phyloP scores from a whole-genome alignment of 2,113 vertebrate genomes.

The Nycticebus coucang region DNA sequence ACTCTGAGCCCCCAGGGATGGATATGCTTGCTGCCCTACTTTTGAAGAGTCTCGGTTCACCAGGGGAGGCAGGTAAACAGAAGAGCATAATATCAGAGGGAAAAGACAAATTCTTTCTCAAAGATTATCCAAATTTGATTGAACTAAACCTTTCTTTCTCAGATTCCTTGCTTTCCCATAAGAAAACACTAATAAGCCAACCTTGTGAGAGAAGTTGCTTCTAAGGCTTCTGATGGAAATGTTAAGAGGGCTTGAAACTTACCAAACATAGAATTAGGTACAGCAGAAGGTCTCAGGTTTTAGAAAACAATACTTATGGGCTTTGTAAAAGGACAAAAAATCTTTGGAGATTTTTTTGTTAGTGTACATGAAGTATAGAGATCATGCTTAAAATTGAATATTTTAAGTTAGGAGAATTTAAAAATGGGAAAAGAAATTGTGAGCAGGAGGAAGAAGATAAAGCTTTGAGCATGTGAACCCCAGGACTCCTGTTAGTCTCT shows the following conservation, averaged over 20 bases:
- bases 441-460: neutral
- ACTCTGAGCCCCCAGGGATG: neutral
- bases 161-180: neutral
- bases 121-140: neutral
- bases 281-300: neutral
- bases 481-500: neutral
- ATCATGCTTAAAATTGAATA: conserved; percentile 40
- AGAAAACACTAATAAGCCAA: conserved; percentile 21
- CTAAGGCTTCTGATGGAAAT: neutral
- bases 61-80: neutral
- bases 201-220: neutral
- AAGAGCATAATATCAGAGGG: neutral
- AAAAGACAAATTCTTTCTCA: neutral
- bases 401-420: neutral
- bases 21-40: neutral
- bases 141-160: neutral
- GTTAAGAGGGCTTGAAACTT: neutral
- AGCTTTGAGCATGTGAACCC: neutral
- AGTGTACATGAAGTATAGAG: neutral
- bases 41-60: neutral
- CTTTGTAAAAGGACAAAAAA: neutral
- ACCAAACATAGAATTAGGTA: neutral
- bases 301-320: conserved; percentile 28
- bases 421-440: conserved; percentile 4
- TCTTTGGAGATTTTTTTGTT: conserved; percentile 25